A percentile compares a stretch with the other conserved stretches of the same genome.
These are phyloP conservation scores for human DNA, from an alignment of 2,113 vertebrate genomes.

Conservation along the genomic window DNA sequence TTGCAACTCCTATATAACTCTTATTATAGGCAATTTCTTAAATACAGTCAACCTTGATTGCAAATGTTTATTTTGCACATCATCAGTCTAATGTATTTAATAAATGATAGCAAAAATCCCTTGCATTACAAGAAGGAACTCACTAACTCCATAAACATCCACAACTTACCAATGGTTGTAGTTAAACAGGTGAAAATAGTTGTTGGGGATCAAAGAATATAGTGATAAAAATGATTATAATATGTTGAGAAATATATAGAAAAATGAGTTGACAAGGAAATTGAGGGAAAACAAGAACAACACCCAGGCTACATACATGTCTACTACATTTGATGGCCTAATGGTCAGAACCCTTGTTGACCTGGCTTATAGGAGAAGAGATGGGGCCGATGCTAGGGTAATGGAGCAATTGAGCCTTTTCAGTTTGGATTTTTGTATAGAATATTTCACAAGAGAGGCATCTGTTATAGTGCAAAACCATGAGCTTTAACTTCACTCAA, in stretches of 20 bases:
- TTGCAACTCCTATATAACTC: not conserved
- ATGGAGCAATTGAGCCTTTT: not conserved
- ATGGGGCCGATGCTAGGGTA: not conserved
- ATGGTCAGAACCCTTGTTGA: not conserved
- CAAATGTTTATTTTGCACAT: not conserved
- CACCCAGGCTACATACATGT: not conserved
- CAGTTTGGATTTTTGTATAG: not conserved
- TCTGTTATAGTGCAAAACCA: not conserved
- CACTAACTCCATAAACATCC: not conserved
- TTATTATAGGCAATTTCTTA: not conserved
- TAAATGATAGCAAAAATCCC: not conserved
- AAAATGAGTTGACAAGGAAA: not conserved
- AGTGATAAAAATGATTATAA: not conserved
- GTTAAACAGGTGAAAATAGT: not conserved
- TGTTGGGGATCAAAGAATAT: not conserved
- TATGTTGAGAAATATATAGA: not conserved
- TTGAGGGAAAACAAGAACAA: not conserved
- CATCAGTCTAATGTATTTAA: not conserved
- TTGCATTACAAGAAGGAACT: not conserved
- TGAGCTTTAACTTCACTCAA: not conserved
- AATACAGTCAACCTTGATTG: slow-evolving; percentile 5
- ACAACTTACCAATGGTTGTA: not conserved
- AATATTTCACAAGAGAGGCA: not conserved
- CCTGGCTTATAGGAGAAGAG: not conserved
- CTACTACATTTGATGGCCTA: not conserved